Conservation (phyloP, 2,797 vertebrate genomes). For the Echiichthys vipera region DNA sequence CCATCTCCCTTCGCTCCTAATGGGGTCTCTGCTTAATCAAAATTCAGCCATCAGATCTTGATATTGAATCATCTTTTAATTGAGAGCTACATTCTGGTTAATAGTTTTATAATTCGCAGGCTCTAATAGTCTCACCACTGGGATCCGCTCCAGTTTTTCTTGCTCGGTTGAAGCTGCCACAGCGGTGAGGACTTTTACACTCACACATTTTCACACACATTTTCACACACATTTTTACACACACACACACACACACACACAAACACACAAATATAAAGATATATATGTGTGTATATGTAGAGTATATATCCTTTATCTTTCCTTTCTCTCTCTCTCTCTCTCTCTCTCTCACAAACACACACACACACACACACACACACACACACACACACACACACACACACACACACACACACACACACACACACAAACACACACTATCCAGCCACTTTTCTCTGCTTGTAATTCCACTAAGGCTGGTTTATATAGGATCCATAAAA, state of each 20-base stretch:
- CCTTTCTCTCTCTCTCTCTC: not conserved
- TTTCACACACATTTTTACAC: not conserved
- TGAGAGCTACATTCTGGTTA: slow-evolving; percentile 99
- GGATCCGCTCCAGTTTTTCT: slow-evolving; percentile 96
- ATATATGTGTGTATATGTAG: slow-evolving; percentile 19
- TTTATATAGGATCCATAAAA: slow-evolving; percentile 64
- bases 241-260: not conserved
- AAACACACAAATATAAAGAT: slow-evolving; percentile 16
- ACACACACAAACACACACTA: not conserved
- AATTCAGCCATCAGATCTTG: slow-evolving; percentile 99
- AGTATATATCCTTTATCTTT: slow-evolving; percentile 1
- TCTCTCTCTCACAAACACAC: not conserved
- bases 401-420: not conserved
- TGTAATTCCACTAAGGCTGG: slow-evolving; percentile 56
- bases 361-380: not conserved
- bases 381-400: not conserved
- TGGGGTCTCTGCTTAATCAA: slow-evolving; percentile 99
- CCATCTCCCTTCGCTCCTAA: slow-evolving; percentile 95
- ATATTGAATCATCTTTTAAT: slow-evolving; percentile 99
- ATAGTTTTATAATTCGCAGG: slow-evolving; percentile 99
- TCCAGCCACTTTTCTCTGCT: slow-evolving; percentile 30
- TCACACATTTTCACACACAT: slow-evolving; percentile 21
- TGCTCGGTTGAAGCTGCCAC: slow-evolving; percentile 78
- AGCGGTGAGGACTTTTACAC: slow-evolving; percentile 50
- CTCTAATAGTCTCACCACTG: slow-evolving; percentile 97